Percentiles rank a stretch among this genome's conserved stretches.
These are phyloP conservation scores for Athalia rosae DNA, from an alignment of 2,888 invertebrate genomes.

Conservation along the genomic window DNA sequence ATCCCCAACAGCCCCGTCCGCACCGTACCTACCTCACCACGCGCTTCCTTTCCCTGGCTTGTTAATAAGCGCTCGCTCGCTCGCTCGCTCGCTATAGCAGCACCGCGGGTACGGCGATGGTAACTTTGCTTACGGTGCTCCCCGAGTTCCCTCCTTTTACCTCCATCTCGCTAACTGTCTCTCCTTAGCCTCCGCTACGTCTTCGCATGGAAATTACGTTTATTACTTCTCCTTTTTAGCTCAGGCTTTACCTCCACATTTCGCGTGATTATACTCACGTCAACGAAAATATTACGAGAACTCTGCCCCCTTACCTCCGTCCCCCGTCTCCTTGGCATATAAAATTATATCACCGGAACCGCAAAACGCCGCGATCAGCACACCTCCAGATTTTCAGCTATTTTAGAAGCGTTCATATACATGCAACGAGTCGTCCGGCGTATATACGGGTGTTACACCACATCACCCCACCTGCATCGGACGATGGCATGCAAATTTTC, in stretches of 20 bases:
- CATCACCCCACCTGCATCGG: slow-evolving; percentile 5
- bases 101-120: slow-evolving; percentile 13
- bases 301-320: not conserved
- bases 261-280: slow-evolving; percentile 10
- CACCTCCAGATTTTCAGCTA: not conserved
- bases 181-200: slow-evolving; percentile 30
- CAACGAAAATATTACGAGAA: slow-evolving; percentile 30
- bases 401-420: not conserved
- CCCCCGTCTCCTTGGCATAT: not conserved
- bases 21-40: not conserved
- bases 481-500: not conserved
- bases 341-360: slow-evolving; percentile 7
- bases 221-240: slow-evolving; percentile 32
- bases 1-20: not conserved
- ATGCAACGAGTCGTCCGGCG: not conserved
- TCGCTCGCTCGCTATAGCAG: slow-evolving; percentile 14
- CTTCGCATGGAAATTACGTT: slow-evolving; percentile 37
- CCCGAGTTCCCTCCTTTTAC: slow-evolving; percentile 22
- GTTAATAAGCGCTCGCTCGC: slow-evolving; percentile 35
- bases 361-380: not conserved
- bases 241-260: slow-evolving; percentile 1
- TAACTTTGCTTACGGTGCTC: slow-evolving; percentile 40
- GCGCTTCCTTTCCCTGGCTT: slow-evolving; percentile 25
- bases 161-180: slow-evolving; percentile 35
- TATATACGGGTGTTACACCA: not conserved